Conservation (phyloP, 2,113 vertebrate species). For the Crocuta crocuta region DNA sequence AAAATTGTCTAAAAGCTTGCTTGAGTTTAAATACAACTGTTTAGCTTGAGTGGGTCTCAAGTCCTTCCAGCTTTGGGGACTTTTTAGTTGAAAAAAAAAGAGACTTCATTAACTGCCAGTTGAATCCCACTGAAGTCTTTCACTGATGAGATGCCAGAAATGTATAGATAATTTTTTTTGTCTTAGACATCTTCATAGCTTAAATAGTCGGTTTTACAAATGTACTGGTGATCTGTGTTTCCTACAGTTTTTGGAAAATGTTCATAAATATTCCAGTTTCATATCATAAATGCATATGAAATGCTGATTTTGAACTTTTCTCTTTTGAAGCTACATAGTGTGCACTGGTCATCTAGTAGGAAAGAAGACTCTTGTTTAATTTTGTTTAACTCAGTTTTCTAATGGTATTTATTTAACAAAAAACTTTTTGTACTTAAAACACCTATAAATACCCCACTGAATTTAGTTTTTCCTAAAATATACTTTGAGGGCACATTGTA, state of each 20-base stretch:
- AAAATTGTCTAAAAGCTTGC: not conserved
- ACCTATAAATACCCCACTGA: not conserved
- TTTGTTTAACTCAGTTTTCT: not conserved
- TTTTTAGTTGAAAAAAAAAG: not conserved
- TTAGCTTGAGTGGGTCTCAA: not conserved
- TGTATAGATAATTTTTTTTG: not conserved
- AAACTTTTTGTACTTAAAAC: conserved; percentile 8
- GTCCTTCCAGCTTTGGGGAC: not conserved
- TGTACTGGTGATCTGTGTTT: not conserved
- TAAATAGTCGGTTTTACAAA: not conserved
- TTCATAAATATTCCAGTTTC: not conserved
- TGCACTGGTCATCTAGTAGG: not conserved
- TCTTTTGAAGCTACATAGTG: not conserved
- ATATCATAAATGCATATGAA: not conserved
- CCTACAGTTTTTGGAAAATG: not conserved
- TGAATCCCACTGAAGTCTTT: not conserved
- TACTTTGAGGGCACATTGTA: not conserved
- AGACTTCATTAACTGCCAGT: not conserved
- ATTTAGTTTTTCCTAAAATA: conserved; percentile 3
- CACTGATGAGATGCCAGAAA: not conserved
- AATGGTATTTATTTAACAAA: not conserved
- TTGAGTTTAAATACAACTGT: not conserved
- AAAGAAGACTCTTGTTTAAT: conserved; percentile 4
- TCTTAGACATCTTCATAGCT: not conserved
- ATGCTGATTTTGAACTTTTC: not conserved